Base-by-base conservation (phyloP, 1,140 invertebrate species). In the Drosophila pseudoobscura region DNA sequence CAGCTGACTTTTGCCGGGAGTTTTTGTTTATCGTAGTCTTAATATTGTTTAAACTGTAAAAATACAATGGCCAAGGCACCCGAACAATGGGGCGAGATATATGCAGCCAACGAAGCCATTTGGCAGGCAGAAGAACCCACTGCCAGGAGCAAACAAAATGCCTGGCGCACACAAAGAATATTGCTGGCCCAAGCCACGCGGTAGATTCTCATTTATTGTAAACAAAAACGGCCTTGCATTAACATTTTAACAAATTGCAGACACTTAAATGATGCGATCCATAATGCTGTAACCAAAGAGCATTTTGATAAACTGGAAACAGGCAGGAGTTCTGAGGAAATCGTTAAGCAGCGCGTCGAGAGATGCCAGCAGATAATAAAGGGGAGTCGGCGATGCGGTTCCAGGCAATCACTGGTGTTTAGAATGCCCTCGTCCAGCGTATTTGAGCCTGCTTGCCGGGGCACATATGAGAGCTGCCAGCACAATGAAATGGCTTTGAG, bases 401-500 rank as follows among this genome's bases (percentile, higher is more conserved):
- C 13, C 3, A 46, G 11, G 15, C 17, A 15, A 2, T 0, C 43
- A 0, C 0, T 59, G 9, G 6, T 39, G 0, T 66, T 63, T n/a
- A 6, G 13, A 0, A 0, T 41, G 7, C 68, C 73, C 0, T 6
- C 24, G 0, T 0, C 22, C 2, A 26, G 0, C 11, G 11, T 1
- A 9, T 75, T 85, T 11, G 87, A 89, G 22, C 46, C 24, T 0
- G 0, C 6, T 0, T 90, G 89, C 15, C 56, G 29, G 13, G 78
- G 80, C 0, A 9, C 8, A 2, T 90, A 77, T 20, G 80, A 90
- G 41, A 85, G 75, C 20, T 90, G 89, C 35, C 46, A 31, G 1
- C 6, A 46, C 1, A 6, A 52, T 17, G 87, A 90, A 62, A 5
- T 75, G 0, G 29, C 6, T 2, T 13, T n/a, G 13, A n/a, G 3